Evolutionary conservation across 1,140 invertebrate genomes (phyloP).

Genomic region (Cardiocondyla obscurior): DNA sequence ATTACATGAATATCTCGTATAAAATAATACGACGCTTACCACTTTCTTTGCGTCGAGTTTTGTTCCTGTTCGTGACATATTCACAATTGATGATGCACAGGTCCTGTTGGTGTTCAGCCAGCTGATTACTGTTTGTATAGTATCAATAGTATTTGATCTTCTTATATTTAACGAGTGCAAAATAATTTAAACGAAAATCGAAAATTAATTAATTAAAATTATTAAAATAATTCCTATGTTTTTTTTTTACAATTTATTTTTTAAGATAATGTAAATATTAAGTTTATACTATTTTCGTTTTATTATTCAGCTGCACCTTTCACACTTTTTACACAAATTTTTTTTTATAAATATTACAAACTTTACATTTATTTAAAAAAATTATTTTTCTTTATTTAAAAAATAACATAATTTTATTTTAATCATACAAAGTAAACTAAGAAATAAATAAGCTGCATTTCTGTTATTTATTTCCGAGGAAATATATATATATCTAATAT

Average conservation of each 20-base stretch:
- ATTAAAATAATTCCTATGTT: neutral
- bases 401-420: neutral
- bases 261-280: neutral
- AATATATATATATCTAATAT: conserved; percentile 26
- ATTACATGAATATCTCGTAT: neutral
- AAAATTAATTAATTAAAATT: neutral
- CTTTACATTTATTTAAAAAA: neutral
- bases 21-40: conserved; percentile 80
- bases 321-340: too few relatives aligned
- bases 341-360: neutral
- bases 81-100: conserved; percentile 39
- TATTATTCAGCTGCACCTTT: too few relatives aligned
- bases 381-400: neutral
- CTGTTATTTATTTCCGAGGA: neutral
- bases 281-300: too few relatives aligned
- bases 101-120: neutral
- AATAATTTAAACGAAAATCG: neutral
- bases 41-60: conserved; percentile 88
- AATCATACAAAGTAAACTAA: conserved; percentile 8
- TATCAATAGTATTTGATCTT: too few relatives aligned
- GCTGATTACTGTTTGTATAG: neutral
- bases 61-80: conserved; percentile 86
- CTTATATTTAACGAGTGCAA: neutral
- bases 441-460: conserved; percentile 25
- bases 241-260: neutral